Base-by-base conservation (phyloP, 1,140 invertebrate species). In the Heterodera carotae region DNA sequence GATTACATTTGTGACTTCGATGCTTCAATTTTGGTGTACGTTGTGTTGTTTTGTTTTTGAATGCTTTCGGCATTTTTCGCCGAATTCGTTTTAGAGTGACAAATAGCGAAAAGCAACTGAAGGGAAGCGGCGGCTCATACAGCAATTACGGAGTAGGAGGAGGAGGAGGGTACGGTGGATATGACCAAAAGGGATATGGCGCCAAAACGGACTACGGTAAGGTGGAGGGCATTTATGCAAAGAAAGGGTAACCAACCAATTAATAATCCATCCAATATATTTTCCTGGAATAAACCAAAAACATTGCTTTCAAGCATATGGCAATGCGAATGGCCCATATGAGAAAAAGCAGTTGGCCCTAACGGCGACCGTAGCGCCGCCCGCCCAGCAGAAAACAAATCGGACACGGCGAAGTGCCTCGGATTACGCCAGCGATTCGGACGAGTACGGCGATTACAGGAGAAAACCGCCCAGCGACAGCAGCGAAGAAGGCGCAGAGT, bases 1-100 rank as follows among this genome's bases (percentile, higher is more conserved):
- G 72, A 74, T 62, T 74, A 74, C 64, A 29, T 74, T 36, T 74
- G 72, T 36, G 72, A 74, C 36, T 27, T 74, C 2, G 72, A 74
- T 36, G 72, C 72, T 33, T 74, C 72, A 3, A 39, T 74, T 25
- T 33, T 74, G 36, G 53, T 74, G 72, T 74, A 8, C 2, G 43
- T 59, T 74, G n/a, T n/a, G n/a, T n/a, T n/a, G n/a, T n/a, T n/a
- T n/a, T n/a, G n/a, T 36, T 27, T 25, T 64, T 27, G 31, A 62
- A 29, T 36, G 36, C 48, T 2, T 56, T 56, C 22, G 8, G 53
- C 33, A 64, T n/a, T 66, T 66, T 18, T 22, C 29, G 0, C 33
- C 62, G 15, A 12, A 6, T 25, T 29, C 31, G 29, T 34, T n/a
- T 56, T 15, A 74, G 72, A 8, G 72, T 74, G 27, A 74, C 72